Percentiles rank a stretch among this genome's conserved stretches.
phyloP scores from a whole-genome alignment of 1,140 invertebrate species.

The Cotesia chilonis region DNA sequence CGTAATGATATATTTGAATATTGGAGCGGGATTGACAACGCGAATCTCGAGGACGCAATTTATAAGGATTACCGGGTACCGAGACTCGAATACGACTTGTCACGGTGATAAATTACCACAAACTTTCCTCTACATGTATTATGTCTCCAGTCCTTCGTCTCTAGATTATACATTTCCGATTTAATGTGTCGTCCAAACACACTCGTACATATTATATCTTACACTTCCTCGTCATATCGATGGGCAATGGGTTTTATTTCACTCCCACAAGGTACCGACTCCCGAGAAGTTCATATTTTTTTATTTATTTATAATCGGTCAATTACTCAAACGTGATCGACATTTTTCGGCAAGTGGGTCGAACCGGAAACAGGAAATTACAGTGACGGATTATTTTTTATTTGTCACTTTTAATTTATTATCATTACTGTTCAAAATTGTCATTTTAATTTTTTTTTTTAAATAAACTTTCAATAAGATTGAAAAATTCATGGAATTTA shows the following conservation, averaged over 20 bases:
- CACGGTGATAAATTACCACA: conserved; percentile 62
- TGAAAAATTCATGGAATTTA: too few species aligned
- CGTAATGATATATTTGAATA: too few species aligned
- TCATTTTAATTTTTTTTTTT: too few species aligned
- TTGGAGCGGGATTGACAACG: too few species aligned
- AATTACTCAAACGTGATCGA: conserved; percentile 60
- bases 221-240: too few species aligned
- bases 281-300: neutral
- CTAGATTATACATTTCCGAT: conserved; percentile 2
- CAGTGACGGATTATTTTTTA: conserved; percentile 24
- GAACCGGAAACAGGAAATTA: conserved; percentile 35
- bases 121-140: conserved; percentile 46
- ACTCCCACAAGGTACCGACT: too few species aligned
- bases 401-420: neutral
- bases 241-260: too few species aligned
- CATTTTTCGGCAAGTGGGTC: conserved; percentile 44
- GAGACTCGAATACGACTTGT: conserved; percentile 56
- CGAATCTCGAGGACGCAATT: too few species aligned
- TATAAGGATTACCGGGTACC: neutral
- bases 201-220: neutral
- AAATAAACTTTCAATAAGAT: too few species aligned
- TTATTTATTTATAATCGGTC: conserved; percentile 43
- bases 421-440: too few species aligned
- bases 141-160: neutral
- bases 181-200: neutral